These are phyloP conservation scores for Etia nguti DNA, from an alignment of 2,113 vertebrate genomes.

Conservation along the genomic window DNA sequence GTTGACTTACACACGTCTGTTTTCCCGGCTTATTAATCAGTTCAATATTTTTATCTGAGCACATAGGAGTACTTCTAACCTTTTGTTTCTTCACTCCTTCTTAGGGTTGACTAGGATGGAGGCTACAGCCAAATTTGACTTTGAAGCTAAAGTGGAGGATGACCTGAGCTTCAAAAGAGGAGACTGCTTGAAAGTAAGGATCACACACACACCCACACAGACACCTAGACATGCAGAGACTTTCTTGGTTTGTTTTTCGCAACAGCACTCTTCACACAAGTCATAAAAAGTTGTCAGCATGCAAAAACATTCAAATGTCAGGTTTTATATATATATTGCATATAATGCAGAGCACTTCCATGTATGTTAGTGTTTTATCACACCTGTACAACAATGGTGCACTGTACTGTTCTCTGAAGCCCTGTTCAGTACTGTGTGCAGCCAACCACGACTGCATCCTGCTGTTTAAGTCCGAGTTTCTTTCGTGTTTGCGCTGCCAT, in stretches of 20 bases:
- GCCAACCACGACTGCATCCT: not conserved
- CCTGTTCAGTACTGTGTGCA: not conserved
- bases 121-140: not conserved
- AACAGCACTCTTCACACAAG: not conserved
- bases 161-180: not conserved
- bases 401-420: not conserved
- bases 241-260: not conserved
- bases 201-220: not conserved
- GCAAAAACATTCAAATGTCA: not conserved
- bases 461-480: not conserved
- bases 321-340: not conserved
- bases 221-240: not conserved
- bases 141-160: not conserved
- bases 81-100: not conserved
- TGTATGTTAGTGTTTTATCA: not conserved
- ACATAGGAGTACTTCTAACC: not conserved
- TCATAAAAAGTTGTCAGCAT: not conserved
- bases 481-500: not conserved
- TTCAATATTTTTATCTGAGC: not conserved
- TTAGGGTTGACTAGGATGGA: not conserved
- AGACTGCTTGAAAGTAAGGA: not conserved
- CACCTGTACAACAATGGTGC: not conserved
- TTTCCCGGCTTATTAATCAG: not conserved
- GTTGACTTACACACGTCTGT: not conserved
- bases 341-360: not conserved